Conservation (phyloP, 2,797 vertebrate species). For the Cuniculus paca region DNA sequence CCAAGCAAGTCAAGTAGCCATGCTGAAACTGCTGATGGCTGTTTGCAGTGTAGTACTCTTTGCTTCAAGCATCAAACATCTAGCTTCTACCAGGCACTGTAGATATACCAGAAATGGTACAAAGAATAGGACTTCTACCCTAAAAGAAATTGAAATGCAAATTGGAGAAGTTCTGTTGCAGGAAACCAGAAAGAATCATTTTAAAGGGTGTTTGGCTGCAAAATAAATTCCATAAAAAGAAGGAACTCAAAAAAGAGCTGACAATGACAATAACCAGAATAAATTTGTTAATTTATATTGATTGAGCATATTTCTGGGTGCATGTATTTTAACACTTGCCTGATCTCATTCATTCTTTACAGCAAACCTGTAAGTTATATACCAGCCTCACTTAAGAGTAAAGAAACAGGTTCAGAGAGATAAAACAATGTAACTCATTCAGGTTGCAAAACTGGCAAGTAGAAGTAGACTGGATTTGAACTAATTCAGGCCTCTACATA, state of each 20-base stretch:
- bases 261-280: constrained; percentile 4
- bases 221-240: constrained; percentile 5
- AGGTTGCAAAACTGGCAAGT: not conserved
- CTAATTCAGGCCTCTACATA: not conserved
- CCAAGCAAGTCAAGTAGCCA: not conserved
- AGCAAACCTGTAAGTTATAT: not conserved
- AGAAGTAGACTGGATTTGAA: not conserved
- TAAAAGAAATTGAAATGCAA: not conserved
- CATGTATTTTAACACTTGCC: not conserved
- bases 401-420: not conserved
- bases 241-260: not conserved
- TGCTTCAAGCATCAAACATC: not conserved
- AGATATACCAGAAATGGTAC: not conserved
- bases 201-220: not conserved
- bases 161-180: not conserved
- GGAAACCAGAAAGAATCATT: not conserved
- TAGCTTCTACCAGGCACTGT: not conserved
- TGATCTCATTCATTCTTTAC: constrained; percentile 24
- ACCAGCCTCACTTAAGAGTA: constrained; percentile 18
- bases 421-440: not conserved
- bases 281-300: constrained; percentile 11
- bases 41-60: not conserved
- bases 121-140: not conserved
- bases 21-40: not conserved
- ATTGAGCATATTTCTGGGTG: not conserved